A percentile compares a stretch with the other conserved stretches of the same genome.
Evolutionary conservation across 2,113 vertebrate species (phyloP).

Genomic region (Euleptes europaea): DNA sequence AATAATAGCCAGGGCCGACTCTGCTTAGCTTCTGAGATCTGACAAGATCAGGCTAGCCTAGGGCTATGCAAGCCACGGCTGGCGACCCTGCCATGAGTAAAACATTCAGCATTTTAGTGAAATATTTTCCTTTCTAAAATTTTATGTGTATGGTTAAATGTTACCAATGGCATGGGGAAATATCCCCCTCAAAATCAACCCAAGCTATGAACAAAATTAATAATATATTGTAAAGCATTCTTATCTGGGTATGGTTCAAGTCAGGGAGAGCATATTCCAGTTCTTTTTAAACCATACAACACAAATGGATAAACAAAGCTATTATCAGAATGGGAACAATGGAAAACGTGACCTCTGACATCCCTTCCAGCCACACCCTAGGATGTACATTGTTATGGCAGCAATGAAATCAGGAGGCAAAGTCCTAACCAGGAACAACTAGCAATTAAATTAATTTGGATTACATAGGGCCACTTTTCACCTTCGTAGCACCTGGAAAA

Average conservation of each 20-base stretch:
- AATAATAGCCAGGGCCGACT: too few relatives aligned
- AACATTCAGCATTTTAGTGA: not conserved
- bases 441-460: conserved; percentile 14
- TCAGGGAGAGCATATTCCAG: not conserved
- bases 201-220: not conserved
- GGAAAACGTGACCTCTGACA: not conserved
- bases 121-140: not conserved
- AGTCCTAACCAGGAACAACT: not conserved
- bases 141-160: not conserved
- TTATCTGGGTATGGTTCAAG: not conserved
- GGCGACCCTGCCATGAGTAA: too few relatives aligned
- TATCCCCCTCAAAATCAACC: not conserved
- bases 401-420: not conserved
- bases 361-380: not conserved
- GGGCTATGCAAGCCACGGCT: too few relatives aligned
- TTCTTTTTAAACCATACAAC: not conserved
- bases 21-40: too few relatives aligned
- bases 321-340: not conserved
- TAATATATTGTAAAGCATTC: not conserved
- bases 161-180: not conserved
- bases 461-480: conserved; percentile 2
- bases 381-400: not conserved
- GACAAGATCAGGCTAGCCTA: too few relatives aligned
- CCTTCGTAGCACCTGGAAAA: not conserved
- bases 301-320: not conserved